Base-by-base conservation (phyloP, 2,888 invertebrate species). In the Amiota communis region DNA sequence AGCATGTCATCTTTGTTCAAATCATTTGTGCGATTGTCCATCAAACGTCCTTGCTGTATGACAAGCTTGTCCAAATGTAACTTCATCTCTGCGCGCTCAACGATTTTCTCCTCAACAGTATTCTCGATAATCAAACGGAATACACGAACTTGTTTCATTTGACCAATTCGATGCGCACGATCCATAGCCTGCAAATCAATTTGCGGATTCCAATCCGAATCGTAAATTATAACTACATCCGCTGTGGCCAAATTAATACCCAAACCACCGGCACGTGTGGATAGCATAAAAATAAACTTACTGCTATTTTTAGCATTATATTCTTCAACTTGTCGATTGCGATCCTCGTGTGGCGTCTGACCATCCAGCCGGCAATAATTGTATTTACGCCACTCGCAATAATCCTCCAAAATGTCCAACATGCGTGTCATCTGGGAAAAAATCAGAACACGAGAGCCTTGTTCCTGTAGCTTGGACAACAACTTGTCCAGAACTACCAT, bases 151-250 rank as follows among this genome's bases (percentile, higher is more conserved):
- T 98, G 97, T 90, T 99, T 99, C 90, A 93, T 95, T 89, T 99
- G 99, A 1, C 99, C 99, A 86, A 99, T 99, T 89, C 99, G 95
- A 93, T 99, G 99, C 11, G 99, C 99, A 84, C 99, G 93, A 91
- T 99, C 99, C 97, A 97, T 97, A 73, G 97, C 87, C 76, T 98
- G 98, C 75, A 98, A 90, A 90, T 98, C 98, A 94, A 98, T 98
- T 89, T 99, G 99, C 0, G 99, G 99, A 92, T 99, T 99, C 99
- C 99, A 99, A 90, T 99, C 99, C 0, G 98, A 98, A 89, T 99
- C 99, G 86, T 95, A 99, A 68, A 99, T 94, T 78, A 99, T 95
- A 74, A 99, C 99, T n/a, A 98, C 96, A 89, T 99, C 98, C 0
- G 99, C 99, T 0, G 98, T 97, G 0, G 98, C 98, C 86, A 99